A percentile compares a stretch with the other conserved stretches of the same genome.
These are phyloP conservation scores for Phenganax subtilis DNA, from an alignment of 92 coral and sea anemone species.

Conservation along the genomic window DNA sequence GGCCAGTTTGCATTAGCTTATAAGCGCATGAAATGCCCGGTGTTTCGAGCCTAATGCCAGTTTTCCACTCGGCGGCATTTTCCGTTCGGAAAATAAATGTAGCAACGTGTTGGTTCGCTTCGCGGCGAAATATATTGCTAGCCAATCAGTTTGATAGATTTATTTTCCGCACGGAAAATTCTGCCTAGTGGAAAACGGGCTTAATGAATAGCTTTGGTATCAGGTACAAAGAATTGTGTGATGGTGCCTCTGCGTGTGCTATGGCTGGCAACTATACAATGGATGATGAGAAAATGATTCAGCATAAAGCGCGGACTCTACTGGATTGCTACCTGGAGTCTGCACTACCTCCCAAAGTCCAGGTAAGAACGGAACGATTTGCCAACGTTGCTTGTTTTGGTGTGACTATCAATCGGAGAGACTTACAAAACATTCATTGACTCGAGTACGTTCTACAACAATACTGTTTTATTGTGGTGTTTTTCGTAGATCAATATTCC, in stretches of 20 bases:
- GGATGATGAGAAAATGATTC: constrained; percentile 72
- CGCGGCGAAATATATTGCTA: no score
- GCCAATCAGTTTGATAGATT: no score
- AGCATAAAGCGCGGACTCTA: constrained; percentile 75
- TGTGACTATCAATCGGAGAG: background rate
- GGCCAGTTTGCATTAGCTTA: no score
- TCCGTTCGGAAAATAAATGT: no score
- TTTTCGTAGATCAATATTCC: constrained; percentile 66
- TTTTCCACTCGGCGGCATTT: no score
- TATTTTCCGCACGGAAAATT: no score
- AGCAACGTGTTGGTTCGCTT: no score
- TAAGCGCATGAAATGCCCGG: no score
- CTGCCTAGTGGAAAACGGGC: no score
- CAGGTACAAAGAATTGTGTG: constrained; percentile 70
- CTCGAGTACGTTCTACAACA: background rate
- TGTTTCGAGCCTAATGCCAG: no score
- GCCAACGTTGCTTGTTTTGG: background rate
- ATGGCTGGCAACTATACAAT: constrained; percentile 80
- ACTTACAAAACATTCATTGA: background rate
- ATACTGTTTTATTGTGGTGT: background rate
- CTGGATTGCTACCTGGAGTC: constrained; percentile 77
- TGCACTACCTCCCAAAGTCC: constrained; percentile 76
- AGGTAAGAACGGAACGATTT: constrained; percentile 50
- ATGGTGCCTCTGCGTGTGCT: constrained; percentile 83
- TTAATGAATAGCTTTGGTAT: background rate